Conservation (phyloP, 2,113 vertebrate genomes). For the Riparia riparia region DNA sequence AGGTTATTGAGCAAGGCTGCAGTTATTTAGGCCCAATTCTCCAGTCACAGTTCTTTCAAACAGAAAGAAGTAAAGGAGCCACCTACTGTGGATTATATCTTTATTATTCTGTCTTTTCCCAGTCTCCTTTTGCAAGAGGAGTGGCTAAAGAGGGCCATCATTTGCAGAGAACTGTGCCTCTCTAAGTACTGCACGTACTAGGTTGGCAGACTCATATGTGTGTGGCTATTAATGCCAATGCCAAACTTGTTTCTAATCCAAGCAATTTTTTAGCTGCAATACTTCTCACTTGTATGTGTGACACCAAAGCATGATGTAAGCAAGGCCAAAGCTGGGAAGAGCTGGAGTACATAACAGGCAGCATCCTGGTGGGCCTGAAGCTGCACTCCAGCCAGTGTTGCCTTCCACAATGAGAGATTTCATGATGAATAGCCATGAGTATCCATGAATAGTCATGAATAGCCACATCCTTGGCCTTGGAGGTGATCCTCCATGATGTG, state of each 20-base stretch:
- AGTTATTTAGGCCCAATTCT: not conserved
- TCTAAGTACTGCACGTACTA: fast-evolving
- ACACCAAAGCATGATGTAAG: not conserved
- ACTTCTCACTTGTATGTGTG: not conserved
- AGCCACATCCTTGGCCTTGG: not conserved
- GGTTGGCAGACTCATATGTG: too few species aligned
- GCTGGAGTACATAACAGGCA: not conserved
- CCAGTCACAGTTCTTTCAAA: not conserved
- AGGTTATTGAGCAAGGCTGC: not conserved
- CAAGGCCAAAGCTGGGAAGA: not conserved
- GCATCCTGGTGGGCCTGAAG: not conserved
- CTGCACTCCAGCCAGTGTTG: fast-evolving
- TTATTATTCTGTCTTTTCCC: not conserved
- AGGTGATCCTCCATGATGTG: not conserved
- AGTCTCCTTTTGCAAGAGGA: not conserved
- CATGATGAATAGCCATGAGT: not conserved
- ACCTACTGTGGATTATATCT: not conserved
- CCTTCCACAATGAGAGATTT: not conserved
- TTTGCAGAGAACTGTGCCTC: not conserved
- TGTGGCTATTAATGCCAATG: not conserved
- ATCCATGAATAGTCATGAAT: too few species aligned
- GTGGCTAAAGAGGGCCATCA: not conserved
- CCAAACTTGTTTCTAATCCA: not conserved
- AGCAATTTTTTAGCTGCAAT: not conserved
- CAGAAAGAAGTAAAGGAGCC: not conserved